Base-by-base conservation (phyloP, 2,113 vertebrate species). In the Alouatta palliata region DNA sequence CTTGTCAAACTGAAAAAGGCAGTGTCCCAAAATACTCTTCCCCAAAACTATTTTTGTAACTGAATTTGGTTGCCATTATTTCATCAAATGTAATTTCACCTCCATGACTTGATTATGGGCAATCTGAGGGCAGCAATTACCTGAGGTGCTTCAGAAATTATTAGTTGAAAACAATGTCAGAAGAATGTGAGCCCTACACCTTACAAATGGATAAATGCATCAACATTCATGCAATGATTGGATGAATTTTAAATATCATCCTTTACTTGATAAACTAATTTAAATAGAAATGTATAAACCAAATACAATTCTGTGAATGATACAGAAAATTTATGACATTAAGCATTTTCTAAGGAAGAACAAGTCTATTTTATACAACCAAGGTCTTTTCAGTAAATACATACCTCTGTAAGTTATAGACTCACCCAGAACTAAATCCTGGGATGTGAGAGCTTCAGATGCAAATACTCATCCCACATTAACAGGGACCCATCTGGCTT, bases 41-140 rank as follows among this genome's bases (percentile, higher is more conserved):
- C 8, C 35, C 8, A 11, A 71, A 87, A 45, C 1, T 10, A 71
- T 96, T 76, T 84, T 47, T 66, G 58, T 56, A 19, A 27, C 25
- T 87, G 52, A 94, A 84, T 93, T 82, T 90, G 93, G 66, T 58
- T 90, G 16, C 70, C n/a, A 52, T 82, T 17, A 92, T 90, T 92
- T 89, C 12, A 30, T 93, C 14, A 83, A 95, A 80, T 96, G 75
- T 9, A 30, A 84, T 75, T 87, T 93, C 11, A 75, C 43, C 49
- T 73, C 23, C 21, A 43, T 77, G 52, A 11, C 8, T 73, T 97
- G 35, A 93, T 0, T 68, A 13, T 83, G 87, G 94, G 23, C 20
- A 61, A 80, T 87, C 35, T 84, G 66, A 93, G 6, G 32, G 23
- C 4, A 96, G 47, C 2, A 92, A 70, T 71, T 94, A 81, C 13